phyloP scores from a whole-genome alignment of 2,888 invertebrate species.

The Thecocarcelia acutangulata region DNA sequence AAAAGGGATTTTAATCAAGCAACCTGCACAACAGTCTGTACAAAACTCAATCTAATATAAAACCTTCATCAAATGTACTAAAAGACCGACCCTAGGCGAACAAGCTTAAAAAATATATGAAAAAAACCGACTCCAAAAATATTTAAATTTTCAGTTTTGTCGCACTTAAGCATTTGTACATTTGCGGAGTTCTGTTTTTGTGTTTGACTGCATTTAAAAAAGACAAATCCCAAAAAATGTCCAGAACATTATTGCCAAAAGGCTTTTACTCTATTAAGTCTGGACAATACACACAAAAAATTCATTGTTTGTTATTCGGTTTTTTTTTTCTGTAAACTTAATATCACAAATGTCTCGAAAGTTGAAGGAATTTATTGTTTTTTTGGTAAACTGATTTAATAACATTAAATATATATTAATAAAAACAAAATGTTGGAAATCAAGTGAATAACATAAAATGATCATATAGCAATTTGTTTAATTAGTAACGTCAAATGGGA shows the following conservation, averaged over 20 bases:
- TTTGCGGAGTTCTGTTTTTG: not conserved
- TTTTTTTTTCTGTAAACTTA: conserved; percentile 45
- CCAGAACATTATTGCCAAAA: conserved; percentile 26
- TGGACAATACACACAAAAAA: conserved; percentile 62
- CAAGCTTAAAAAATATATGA: not conserved
- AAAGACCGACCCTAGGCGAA: not conserved
- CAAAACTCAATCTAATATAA: not conserved
- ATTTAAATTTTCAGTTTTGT: conserved; percentile 53
- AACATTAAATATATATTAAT: not conserved
- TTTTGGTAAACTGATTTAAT: not conserved
- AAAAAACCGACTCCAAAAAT: conserved; percentile 22
- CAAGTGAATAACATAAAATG: too few species aligned
- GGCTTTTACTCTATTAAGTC: conserved; percentile 51
- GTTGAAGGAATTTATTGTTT: conserved; percentile 31
- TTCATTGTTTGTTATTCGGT: conserved; percentile 27
- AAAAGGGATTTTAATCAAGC: conserved; percentile 50
- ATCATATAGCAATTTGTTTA: too few species aligned
- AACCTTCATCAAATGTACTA: not conserved
- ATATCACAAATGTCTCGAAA: conserved; percentile 40
- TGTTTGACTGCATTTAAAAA: conserved; percentile 24
- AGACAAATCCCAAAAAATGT: conserved; percentile 24
- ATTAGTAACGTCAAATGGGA: too few species aligned
- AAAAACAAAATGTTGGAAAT: not conserved
- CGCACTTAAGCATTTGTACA: conserved; percentile 49
- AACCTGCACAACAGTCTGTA: conserved; percentile 39